These are phyloP conservation scores for Ophion costatus DNA, from an alignment of 2,888 invertebrate genomes.

Conservation along the genomic window DNA sequence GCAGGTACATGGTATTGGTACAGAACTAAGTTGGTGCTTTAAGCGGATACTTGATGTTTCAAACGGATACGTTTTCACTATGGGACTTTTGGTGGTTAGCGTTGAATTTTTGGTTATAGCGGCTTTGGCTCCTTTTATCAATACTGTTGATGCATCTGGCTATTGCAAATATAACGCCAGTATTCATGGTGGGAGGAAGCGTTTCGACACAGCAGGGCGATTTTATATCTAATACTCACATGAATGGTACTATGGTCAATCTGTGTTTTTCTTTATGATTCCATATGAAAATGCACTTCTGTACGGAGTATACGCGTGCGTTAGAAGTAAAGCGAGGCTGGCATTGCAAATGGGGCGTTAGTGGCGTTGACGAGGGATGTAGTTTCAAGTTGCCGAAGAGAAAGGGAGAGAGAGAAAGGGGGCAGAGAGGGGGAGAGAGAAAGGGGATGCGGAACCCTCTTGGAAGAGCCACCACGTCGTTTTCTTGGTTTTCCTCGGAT, in stretches of 20 bases:
- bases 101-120: no score
- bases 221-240: no score
- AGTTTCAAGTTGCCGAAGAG: conserved; percentile 42
- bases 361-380: conserved; percentile 43
- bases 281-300: conserved; percentile 24
- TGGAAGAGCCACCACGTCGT: conserved; percentile 53
- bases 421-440: background rate
- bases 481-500: conserved; percentile 38
- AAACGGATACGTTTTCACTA: no score
- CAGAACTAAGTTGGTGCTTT: no score
- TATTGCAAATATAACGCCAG: no score
- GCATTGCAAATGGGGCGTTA: conserved; percentile 45
- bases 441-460: conserved; percentile 31
- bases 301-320: conserved; percentile 23
- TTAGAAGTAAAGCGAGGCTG: conserved; percentile 28
- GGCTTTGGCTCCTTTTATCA: no score
- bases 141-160: no score
- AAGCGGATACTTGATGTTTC: no score
- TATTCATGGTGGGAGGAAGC: no score
- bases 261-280: conserved; percentile 2
- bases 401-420: conserved; percentile 12
- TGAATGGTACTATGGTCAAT: conserved; percentile 2
- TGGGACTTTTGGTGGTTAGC: no score
- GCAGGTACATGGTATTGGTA: no score
- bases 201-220: no score